phyloP scores from a whole-genome alignment of 2,797 vertebrate species.

The Melanotaenia trifasciata region DNA sequence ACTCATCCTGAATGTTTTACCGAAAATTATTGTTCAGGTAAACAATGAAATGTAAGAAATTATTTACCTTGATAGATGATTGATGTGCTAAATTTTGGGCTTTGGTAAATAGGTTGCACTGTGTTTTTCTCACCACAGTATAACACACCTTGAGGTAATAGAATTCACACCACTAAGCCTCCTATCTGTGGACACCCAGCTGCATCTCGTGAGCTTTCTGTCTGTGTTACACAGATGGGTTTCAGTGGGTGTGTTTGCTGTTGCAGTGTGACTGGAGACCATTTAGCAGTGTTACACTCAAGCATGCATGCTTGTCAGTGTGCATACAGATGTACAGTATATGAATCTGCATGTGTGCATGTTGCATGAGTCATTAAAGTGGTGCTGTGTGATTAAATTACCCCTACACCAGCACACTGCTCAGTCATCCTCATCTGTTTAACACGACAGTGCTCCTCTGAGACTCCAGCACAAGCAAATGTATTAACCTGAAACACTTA shows the following conservation, averaged over 20 bases:
- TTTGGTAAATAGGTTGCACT: neutral
- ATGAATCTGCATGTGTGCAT: conserved; percentile 18
- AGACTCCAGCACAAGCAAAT: conserved; percentile 21
- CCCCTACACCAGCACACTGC: conserved; percentile 31
- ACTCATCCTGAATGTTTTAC: neutral
- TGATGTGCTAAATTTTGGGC: neutral
- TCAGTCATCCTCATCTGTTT: conserved; percentile 57
- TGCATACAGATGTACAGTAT: neutral
- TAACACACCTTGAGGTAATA: neutral
- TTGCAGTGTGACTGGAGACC: conserved; percentile 12
- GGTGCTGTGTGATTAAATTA: conserved; percentile 58
- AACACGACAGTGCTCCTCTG: conserved; percentile 34
- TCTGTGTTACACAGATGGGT: neutral
- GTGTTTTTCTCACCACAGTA: neutral
- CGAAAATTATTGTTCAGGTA: neutral
- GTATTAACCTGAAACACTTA: neutral
- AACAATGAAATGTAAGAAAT: neutral
- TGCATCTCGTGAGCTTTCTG: neutral
- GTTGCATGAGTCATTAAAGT: conserved; percentile 52
- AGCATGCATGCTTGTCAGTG: neutral
- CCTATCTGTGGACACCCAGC: neutral
- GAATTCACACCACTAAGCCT: neutral
- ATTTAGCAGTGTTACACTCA: conserved; percentile 10
- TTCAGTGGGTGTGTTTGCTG: neutral
- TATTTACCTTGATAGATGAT: neutral